These are phyloP conservation scores for Hydrozoanthus gracilis DNA, from an alignment of 92 coral and sea anemone species.

Conservation along the genomic window DNA sequence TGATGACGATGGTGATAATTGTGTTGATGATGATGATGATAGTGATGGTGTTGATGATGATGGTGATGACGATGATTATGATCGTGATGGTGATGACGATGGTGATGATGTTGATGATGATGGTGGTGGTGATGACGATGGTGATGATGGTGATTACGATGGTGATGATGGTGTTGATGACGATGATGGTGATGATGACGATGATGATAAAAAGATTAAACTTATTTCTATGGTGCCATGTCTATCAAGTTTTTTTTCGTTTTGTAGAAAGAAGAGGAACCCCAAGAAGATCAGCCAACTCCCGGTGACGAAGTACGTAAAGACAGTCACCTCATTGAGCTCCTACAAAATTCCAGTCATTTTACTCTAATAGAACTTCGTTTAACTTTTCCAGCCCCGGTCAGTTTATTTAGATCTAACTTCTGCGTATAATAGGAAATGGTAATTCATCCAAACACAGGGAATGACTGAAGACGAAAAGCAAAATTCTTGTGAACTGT, in stretches of 20 bases:
- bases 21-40: too few relatives aligned
- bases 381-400: not conserved
- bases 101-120: too few relatives aligned
- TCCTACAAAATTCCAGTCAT: too few relatives aligned
- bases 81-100: too few relatives aligned
- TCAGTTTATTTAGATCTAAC: too few relatives aligned
- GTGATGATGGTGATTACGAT: not conserved
- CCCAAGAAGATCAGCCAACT: conserved; percentile 30
- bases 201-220: not conserved
- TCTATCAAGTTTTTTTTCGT: not conserved
- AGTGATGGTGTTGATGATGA: too few relatives aligned
- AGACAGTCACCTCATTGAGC: not conserved
- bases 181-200: not conserved
- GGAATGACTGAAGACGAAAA: too few relatives aligned
- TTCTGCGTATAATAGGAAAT: too few relatives aligned
- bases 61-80: too few relatives aligned
- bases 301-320: conserved; percentile 28
- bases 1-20: too few relatives aligned
- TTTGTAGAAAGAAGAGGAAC: conserved; percentile 27
- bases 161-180: not conserved
- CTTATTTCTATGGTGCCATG: not conserved
- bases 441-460: too few relatives aligned
- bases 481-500: too few relatives aligned
- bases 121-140: not conserved
- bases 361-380: not conserved